These are phyloP conservation scores for Turritopsis rubra DNA, from an alignment of 30 jellyfish, hydroid and myxozoan species.

Conservation along the genomic window DNA sequence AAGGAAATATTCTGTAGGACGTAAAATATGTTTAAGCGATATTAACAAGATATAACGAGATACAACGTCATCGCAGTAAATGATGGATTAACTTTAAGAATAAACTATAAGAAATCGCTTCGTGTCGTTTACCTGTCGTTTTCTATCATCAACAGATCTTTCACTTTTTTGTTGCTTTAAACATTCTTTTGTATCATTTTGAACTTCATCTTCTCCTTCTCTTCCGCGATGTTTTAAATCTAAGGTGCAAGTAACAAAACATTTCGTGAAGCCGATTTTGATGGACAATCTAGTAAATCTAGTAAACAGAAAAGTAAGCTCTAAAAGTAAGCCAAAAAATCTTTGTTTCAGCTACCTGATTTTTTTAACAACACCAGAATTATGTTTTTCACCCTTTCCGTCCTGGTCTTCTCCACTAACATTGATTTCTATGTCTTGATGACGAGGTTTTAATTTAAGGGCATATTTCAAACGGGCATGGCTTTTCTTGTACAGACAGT, in stretches of 20 bases:
- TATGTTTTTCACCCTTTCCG: too few species aligned
- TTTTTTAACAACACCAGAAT: too few species aligned
- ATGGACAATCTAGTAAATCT: too few species aligned
- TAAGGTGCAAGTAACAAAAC: not conserved
- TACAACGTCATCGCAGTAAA: too few species aligned
- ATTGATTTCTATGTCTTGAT: not conserved
- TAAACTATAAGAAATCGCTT: too few species aligned
- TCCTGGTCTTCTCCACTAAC: too few species aligned
- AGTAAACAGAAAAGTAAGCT: not conserved
- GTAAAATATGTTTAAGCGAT: too few species aligned
- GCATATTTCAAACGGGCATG: not conserved
- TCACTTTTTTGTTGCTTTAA: not conserved
- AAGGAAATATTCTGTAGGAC: too few species aligned
- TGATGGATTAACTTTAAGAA: too few species aligned
- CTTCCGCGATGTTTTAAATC: not conserved
- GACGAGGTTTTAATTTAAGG: not conserved
- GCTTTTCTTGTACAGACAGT: not conserved
- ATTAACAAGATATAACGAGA: not conserved
- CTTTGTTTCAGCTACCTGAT: not conserved
- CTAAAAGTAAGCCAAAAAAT: not conserved
- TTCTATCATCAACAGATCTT: not conserved
- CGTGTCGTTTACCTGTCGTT: too few species aligned
- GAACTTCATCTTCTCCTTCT: not conserved
- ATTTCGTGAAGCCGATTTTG: too few species aligned
- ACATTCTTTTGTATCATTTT: not conserved